Base-by-base conservation (phyloP, 2,888 invertebrate species). In the Amphipoea lucens region DNA sequence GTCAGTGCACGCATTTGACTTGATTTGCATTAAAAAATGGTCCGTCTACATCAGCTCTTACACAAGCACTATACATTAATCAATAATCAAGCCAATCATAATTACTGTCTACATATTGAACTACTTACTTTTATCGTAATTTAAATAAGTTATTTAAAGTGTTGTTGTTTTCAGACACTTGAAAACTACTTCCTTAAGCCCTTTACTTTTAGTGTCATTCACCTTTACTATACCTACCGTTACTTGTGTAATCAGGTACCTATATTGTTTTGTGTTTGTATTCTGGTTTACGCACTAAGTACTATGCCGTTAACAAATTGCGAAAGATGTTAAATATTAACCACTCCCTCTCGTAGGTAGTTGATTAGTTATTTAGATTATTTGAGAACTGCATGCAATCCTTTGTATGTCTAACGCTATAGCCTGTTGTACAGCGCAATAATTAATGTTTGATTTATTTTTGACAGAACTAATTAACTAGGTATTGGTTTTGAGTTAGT, bases 131-230 rank as follows among this genome's bases (percentile, higher is more conserved):
- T 60, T 54, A 68, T 12, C 12, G 40, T 65, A 60, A 51, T 76
- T 36, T 36, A 65, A 75, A 78, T 82, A 80, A 80, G 62, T 81
- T 68, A 20, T 12, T 62, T 82, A 51, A 76, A 78, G 60, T 78
- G 67, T 68, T 78, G 67, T 68, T 78, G 67, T 83, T 81, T 74
- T 81, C 68, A 82, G 76, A 69, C 6, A 77, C 77, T 80, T 74
- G 65, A 79, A 62, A 71, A 76, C 36, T n/a, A 76, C 83, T 89
- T 87, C 88, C 89, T 87, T 51, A 76, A 84, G 74, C 88, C 89
- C 83, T 88, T 87, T 89, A 89, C 89, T 89, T 89, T 87, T 87
- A 29, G 81, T 79, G 85, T 84, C 88, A 82, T 85, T 89, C 75
- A 86, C 89, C 87, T 78, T 76, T 76, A 42, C 78, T 68, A 71